phyloP scores from a whole-genome alignment of 2,888 invertebrate genomes.

The Polylopha cassiicola region DNA sequence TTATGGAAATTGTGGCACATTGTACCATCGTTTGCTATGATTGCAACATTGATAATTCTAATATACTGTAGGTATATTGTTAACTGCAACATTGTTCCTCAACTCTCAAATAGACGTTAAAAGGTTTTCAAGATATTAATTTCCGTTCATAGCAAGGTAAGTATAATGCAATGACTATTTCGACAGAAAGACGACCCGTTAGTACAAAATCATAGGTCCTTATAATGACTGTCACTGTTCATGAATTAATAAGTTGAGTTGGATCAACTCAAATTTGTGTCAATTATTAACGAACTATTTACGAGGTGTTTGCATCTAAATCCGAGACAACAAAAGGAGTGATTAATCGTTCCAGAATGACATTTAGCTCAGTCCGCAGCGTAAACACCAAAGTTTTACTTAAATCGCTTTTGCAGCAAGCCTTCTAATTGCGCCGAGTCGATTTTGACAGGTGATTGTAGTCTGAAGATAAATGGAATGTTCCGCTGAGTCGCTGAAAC shows the following conservation, averaged over 20 bases:
- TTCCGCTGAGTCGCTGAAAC: conserved; percentile 24
- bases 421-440: conserved; percentile 51
- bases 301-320: conserved; percentile 48
- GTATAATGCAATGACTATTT: too few species aligned
- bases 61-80: too few species aligned
- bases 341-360: conserved; percentile 55
- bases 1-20: conserved; percentile 8
- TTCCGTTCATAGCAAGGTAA: background rate
- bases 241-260: background rate
- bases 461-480: conserved; percentile 40
- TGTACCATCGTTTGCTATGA: too few species aligned
- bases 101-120: too few species aligned
- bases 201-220: too few species aligned
- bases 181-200: too few species aligned
- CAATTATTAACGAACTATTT: conserved; percentile 41
- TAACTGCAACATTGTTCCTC: too few species aligned
- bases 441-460: conserved; percentile 55
- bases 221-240: too few species aligned
- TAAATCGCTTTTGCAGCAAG: conserved; percentile 48
- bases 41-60: too few species aligned
- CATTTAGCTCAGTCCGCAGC: conserved; percentile 40
- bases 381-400: conserved; percentile 58
- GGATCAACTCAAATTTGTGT: conserved; percentile 1
- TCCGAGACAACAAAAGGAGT: conserved; percentile 44
- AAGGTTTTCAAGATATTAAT: conserved; percentile 1